These are phyloP conservation scores for Trachythela sp. DNA, from an alignment of 64 coral and sea anemone genomes.

Conservation along the genomic window DNA sequence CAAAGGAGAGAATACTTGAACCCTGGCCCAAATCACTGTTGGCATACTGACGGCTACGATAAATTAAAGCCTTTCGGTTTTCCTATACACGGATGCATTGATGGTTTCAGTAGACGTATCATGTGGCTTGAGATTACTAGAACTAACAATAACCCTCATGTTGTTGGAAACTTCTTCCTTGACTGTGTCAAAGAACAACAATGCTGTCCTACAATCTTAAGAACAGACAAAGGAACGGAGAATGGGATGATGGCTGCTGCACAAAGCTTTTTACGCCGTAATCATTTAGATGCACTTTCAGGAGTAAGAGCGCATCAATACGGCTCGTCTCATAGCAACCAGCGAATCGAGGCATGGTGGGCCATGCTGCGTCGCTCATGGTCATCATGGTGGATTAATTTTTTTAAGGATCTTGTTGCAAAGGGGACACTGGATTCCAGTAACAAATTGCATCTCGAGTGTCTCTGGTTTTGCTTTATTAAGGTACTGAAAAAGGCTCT, in stretches of 20 bases:
- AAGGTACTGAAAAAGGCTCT: background rate
- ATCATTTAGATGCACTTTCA: background rate
- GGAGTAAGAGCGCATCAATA: background rate
- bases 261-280: background rate
- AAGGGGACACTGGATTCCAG: background rate
- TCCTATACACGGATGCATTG: constrained; percentile 28
- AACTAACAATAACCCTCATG: too few relatives aligned
- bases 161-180: too few relatives aligned
- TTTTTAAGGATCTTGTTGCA: background rate
- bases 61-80: constrained; percentile 12
- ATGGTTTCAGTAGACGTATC: constrained; percentile 18
- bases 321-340: background rate
- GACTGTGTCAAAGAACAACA: too few relatives aligned
- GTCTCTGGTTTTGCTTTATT: background rate
- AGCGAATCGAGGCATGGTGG: background rate
- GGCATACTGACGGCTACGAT: background rate
- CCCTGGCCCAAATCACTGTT: background rate
- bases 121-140: constrained; percentile 29
- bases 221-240: constrained; percentile 30
- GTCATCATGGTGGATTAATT: background rate
- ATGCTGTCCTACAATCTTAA: background rate
- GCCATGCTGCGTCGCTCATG: background rate
- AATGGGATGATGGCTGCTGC: background rate
- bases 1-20: background rate
- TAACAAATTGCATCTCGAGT: background rate